A percentile compares a stretch with the other conserved stretches of the same genome.
Conservation (phyloP, 2,797 vertebrate genomes). For the Gymnothorax javanicus region DNA sequence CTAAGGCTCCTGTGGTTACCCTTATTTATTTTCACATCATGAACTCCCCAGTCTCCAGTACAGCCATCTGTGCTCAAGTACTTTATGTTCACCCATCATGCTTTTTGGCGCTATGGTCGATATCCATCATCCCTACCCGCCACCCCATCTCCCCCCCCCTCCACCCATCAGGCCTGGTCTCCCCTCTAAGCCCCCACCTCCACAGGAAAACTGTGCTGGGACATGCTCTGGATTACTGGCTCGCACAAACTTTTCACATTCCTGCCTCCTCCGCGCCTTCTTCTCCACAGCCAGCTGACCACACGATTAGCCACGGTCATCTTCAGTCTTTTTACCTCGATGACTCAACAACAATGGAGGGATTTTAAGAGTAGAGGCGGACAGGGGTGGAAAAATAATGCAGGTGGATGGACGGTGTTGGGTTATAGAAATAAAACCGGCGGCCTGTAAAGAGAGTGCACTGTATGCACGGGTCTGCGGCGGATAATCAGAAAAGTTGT, state of each 20-base stretch:
- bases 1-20: not conserved
- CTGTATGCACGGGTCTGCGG: slow-evolving; percentile 58
- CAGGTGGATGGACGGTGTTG: slow-evolving; percentile 50
- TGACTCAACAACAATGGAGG: slow-evolving; percentile 60
- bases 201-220: slow-evolving; percentile 14
- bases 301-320: slow-evolving; percentile 84
- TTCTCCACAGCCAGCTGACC: slow-evolving; percentile 64
- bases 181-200: slow-evolving; percentile 23
- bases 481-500: slow-evolving; percentile 72
- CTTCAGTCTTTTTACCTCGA: slow-evolving; percentile 65
- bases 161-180: slow-evolving; percentile 10
- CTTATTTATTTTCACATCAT: not conserved
- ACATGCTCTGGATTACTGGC: slow-evolving; percentile 62
- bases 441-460: not conserved
- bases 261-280: not conserved
- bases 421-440: slow-evolving; percentile 43
- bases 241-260: slow-evolving; percentile 59
- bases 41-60: not conserved
- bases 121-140: slow-evolving; percentile 10
- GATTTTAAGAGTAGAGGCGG: slow-evolving; percentile 56
- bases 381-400: slow-evolving; percentile 79
- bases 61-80: not conserved
- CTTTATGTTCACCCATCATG: not conserved
- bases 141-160: not conserved
- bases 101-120: slow-evolving; percentile 13